Evolutionary conservation across 2,888 invertebrate genomes (phyloP).

Genomic region (Lasioglossum morio): DNA sequence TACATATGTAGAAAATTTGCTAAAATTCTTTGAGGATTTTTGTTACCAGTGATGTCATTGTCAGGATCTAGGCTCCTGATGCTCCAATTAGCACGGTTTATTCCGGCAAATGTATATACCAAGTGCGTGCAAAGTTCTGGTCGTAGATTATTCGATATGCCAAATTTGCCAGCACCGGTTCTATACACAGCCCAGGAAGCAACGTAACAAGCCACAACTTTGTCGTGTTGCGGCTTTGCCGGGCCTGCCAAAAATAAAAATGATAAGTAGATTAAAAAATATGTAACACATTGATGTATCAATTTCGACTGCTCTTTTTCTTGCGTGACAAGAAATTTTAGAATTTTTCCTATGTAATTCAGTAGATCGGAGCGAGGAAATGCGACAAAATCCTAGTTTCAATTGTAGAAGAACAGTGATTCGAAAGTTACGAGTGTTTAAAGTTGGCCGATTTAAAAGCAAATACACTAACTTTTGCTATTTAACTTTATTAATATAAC

Average conservation of each 20-base stretch:
- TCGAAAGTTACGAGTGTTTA: no score
- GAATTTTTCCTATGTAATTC: no score
- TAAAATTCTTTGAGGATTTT: constrained; percentile 77
- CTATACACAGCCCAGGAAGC: constrained; percentile 93
- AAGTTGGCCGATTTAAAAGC: no score
- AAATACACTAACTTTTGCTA: no score
- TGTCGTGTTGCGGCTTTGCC: constrained; percentile 86
- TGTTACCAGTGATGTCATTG: constrained; percentile 91
- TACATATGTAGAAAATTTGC: background rate
- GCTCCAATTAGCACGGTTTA: constrained; percentile 88
- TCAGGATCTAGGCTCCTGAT: constrained; percentile 91
- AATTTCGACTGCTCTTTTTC: no score
- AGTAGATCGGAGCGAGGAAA: no score
- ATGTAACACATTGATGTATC: background rate
- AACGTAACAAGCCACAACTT: constrained; percentile 92
- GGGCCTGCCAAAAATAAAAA: background rate
- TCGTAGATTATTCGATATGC: constrained; percentile 88
- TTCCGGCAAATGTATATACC: constrained; percentile 93
- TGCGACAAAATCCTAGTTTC: no score
- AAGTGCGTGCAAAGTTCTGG: constrained; percentile 92
- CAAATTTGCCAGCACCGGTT: constrained; percentile 88
- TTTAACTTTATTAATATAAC: no score
- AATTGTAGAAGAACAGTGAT: no score
- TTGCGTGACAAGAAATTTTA: no score
- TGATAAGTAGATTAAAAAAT: background rate